A percentile compares a stretch with the other conserved stretches of the same genome.
Conservation (phyloP, 1,140 invertebrate genomes). For the honey bee (Apis mellifera) region Amel_HAv3.1 CM009941.2:8861501-8862000, state of each 20-base stretch:
- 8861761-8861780: no score
- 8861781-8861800: no score
- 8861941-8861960: not conserved
- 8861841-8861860: conserved; percentile 50
- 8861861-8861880: conserved; percentile 62
- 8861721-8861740: no score
- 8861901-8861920: conserved; percentile 61
- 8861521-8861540: conserved; percentile 29
- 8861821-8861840: conserved; percentile 22
- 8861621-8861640: not conserved
- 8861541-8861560: conserved; percentile 14
- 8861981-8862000: conserved; percentile 46
- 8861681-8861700: not conserved
- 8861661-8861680: no score
- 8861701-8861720: no score
- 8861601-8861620: not conserved
- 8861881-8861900: conserved; percentile 68
- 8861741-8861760: no score
- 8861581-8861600: not conserved
- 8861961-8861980: not conserved
- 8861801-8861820: no score
- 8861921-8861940: conserved; percentile 40
- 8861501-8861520: conserved; percentile 33
- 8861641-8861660: not conserved
- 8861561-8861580: conserved; percentile 15